Percentiles rank a stretch among this genome's conserved stretches.
Evolutionary conservation across 2,888 invertebrate genomes (phyloP).

Genomic region (Glaucopsyche alexis): DNA sequence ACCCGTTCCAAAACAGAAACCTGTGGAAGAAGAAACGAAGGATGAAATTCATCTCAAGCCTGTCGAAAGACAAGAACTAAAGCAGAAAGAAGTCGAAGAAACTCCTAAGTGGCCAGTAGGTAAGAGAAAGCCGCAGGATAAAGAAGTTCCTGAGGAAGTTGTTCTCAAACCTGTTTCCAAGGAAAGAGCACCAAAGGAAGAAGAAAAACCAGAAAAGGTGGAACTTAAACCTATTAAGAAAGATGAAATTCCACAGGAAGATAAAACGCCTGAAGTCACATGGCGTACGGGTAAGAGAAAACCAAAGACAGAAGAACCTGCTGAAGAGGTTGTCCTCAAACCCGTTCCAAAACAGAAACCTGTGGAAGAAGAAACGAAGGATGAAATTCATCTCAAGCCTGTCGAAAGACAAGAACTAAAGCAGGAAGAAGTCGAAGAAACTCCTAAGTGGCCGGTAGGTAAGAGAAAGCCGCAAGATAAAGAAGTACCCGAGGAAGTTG

Average conservation of each 20-base stretch:
- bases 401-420: constrained; percentile 50
- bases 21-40: constrained; percentile 47
- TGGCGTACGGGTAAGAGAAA: constrained; percentile 54
- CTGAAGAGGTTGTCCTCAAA: constrained; percentile 64
- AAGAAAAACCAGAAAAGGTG: constrained; percentile 42
- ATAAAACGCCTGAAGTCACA: constrained; percentile 40
- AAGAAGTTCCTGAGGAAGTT: constrained; percentile 54
- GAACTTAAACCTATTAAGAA: constrained; percentile 45
- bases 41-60: constrained; percentile 46
- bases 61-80: constrained; percentile 41
- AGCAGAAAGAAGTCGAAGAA: constrained; percentile 48
- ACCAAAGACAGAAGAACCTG: constrained; percentile 49
- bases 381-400: constrained; percentile 46
- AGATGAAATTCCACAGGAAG: constrained; percentile 52
- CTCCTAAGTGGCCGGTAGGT: constrained; percentile 53
- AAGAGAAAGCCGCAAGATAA: constrained; percentile 37
- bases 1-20: constrained; percentile 56
- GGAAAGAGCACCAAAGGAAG: constrained; percentile 48
- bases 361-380: constrained; percentile 44
- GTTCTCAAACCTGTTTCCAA: constrained; percentile 49
- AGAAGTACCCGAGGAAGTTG: constrained; percentile 41
- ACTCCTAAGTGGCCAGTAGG: constrained; percentile 57
- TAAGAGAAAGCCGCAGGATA: constrained; percentile 51
- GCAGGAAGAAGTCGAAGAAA: constrained; percentile 61
- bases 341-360: constrained; percentile 58